Evolutionary conservation across 2,797 vertebrate species (phyloP).

Genomic region (Macrochelys suwanniensis): DNA sequence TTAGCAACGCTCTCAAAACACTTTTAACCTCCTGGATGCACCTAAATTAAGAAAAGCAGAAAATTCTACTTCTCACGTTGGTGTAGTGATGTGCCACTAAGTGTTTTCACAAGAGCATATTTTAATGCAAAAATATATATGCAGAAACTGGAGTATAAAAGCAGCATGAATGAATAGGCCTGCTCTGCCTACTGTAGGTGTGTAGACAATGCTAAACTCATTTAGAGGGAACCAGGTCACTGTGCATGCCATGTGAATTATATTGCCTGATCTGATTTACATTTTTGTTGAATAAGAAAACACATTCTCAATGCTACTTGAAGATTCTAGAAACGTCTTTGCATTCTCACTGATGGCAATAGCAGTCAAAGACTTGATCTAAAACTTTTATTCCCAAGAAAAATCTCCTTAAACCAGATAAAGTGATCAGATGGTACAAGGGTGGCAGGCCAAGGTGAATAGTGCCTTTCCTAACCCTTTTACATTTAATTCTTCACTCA

Average conservation of each 20-base stretch:
- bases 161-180: background rate
- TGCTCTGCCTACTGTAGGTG: background rate
- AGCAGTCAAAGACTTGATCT: background rate
- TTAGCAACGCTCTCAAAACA: constrained; percentile 9
- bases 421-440: background rate
- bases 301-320: background rate
- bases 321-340: background rate
- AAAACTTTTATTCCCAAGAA: background rate
- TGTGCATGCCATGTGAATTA: fast-evolving
- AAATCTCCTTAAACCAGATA: background rate
- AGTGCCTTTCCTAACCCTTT: background rate
- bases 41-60: constrained; percentile 6
- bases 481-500: background rate
- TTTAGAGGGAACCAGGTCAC: background rate
- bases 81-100: background rate
- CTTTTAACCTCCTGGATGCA: background rate
- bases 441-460: background rate
- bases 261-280: constrained; percentile 7
- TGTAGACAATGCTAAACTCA: background rate
- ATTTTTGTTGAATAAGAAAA: background rate
- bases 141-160: constrained; percentile 10
- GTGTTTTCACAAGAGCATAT: background rate
- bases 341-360: background rate
- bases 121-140: constrained; percentile 26
- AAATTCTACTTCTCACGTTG: background rate